Evolutionary conservation across 2,888 invertebrate species (phyloP), one percentile per base, ranked within the genome.

Genomic region (Cephus runcator): DNA sequence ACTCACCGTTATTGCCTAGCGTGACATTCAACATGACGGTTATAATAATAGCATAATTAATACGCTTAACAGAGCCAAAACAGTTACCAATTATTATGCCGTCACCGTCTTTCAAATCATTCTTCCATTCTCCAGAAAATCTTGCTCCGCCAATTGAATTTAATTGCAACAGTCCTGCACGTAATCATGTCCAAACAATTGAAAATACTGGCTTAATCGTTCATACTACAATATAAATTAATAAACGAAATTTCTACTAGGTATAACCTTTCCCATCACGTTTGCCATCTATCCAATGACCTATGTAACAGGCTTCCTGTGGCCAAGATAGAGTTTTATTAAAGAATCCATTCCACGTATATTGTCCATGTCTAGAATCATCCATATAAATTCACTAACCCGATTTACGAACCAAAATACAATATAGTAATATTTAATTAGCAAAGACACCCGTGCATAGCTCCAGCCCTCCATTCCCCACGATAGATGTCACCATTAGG

Each of bases 401-500:
- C 30, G 30, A 3, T 30, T 71, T 30, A 76, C 68, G n/a, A 69
- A 12, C n/a, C 1, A 30, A 31, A 77, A 76, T 31, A 12, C 12
- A 73, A 73, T 36, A 31, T 33, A 74, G 76, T 30, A 34, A n/a
- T 30, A n/a, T 31, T 34, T 30, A 9, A 30, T 9, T 33, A 75
- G 11, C 76, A 35, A 69, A 23, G 56, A 9, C 76, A 87, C 76
- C 94, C 94, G 78, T 93, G 91, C 92, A 94, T 94, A 0, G 92
- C 88, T 36, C 94, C 94, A 77, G 93, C 91, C 83, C 91, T 89
- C 94, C 94, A 95, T 81, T 93, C 92, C 0, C 95, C 95, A 80
- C 90, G 92, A 86, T 94, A 95, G 88, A 94, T 93, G 85, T 94
- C 94, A 77, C 93, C 93, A 88, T 94, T 94, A 1, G 93, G 91